Evolutionary conservation across 2,113 vertebrate genomes (phyloP).

Genomic region (Phoenicopterus ruber): DNA sequence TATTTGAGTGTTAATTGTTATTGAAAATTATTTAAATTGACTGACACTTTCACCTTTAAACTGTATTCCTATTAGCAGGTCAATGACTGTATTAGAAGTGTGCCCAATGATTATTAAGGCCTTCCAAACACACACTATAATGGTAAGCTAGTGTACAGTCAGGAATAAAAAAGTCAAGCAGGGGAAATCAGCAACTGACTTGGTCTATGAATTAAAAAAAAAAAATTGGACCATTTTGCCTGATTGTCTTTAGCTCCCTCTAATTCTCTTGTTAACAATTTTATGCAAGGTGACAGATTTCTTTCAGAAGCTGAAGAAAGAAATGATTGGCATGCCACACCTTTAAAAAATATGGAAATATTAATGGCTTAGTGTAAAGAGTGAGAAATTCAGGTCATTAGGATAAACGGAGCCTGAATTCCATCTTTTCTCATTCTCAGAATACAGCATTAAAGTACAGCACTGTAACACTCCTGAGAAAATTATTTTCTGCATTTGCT

Average conservation of each 20-base stretch:
- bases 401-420: background rate
- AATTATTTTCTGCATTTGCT: background rate
- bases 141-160: background rate
- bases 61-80: background rate
- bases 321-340: background rate
- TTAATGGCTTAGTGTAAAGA: background rate
- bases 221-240: background rate
- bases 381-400: background rate
- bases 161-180: background rate
- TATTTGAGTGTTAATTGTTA: background rate
- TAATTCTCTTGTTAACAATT: background rate
- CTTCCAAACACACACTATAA: background rate
- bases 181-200: slow-evolving; percentile 7
- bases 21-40: background rate
- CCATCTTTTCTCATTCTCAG: background rate
- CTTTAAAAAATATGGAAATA: slow-evolving; percentile 6
- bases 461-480: background rate
- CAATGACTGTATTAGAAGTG: background rate
- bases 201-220: background rate
- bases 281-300: slow-evolving; percentile 39
- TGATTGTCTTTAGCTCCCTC: background rate
- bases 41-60: background rate
- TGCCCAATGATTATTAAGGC: background rate
- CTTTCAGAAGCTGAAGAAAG: slow-evolving; percentile 33
- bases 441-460: background rate